These are phyloP conservation scores for Scomberomorus guttatus DNA, from an alignment of 2,797 vertebrate species.

Conservation along the genomic window DNA sequence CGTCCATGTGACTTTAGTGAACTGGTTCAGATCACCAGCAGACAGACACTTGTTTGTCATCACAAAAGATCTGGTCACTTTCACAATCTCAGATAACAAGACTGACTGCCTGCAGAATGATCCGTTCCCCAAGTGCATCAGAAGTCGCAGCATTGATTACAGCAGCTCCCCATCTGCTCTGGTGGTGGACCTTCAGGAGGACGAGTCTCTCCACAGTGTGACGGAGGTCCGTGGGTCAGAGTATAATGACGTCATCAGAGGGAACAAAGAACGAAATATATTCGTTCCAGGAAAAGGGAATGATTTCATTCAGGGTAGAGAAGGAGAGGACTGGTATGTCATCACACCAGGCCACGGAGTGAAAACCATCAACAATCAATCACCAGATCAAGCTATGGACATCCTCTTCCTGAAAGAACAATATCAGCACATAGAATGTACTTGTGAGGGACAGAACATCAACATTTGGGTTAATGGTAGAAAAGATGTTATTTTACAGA, in stretches of 20 bases:
- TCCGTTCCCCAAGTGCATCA: constrained; percentile 55
- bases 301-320: constrained; percentile 59
- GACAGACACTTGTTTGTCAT: constrained; percentile 52
- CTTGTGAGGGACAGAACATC: constrained; percentile 42
- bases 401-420: constrained; percentile 55
- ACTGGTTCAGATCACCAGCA: constrained; percentile 66
- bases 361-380: constrained; percentile 69
- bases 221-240: constrained; percentile 59
- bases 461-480: background rate
- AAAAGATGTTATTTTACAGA: constrained; percentile 34
- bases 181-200: constrained; percentile 46
- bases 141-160: constrained; percentile 60
- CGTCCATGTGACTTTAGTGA: constrained; percentile 19
- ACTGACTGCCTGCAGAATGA: constrained; percentile 17
- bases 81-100: constrained; percentile 57
- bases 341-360: constrained; percentile 61
- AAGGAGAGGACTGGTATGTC: constrained; percentile 70
- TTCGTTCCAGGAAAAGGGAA: constrained; percentile 53
- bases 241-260: constrained; percentile 50
- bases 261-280: constrained; percentile 59
- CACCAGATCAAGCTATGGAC: constrained; percentile 57
- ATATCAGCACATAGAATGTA: constrained; percentile 33
- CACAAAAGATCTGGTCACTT: constrained; percentile 64
- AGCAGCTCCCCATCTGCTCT: constrained; percentile 36
- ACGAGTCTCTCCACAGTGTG: constrained; percentile 37